A percentile compares a stretch with the other conserved stretches of the same genome.
phyloP scores from a whole-genome alignment of 2,797 vertebrate species.

The Podargus strigoides region DNA sequence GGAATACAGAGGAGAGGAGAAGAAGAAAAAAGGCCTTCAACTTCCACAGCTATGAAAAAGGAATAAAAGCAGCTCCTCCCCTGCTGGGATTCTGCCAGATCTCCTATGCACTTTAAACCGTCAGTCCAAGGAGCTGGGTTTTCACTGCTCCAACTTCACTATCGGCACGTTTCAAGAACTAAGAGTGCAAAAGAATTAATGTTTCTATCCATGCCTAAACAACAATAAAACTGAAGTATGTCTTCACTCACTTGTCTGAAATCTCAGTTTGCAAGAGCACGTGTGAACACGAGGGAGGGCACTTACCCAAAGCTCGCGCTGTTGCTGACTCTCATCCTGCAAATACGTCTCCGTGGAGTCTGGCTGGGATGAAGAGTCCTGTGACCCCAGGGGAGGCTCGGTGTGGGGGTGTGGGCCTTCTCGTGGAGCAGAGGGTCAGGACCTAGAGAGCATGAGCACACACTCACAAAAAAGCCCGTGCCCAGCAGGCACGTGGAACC shows the following conservation, averaged over 20 bases:
- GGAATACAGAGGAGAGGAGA: not conserved
- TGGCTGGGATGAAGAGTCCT: not conserved
- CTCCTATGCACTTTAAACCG: slow-evolving; percentile 56
- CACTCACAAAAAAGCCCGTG: not conserved
- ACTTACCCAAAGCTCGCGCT: accelerated
- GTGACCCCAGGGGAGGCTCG: accelerated
- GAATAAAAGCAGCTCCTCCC: slow-evolving; percentile 9
- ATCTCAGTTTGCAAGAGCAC: not conserved
- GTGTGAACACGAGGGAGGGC: accelerated
- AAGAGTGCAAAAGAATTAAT: slow-evolving; percentile 72
- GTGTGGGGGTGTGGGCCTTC: not conserved
- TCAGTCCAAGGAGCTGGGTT: slow-evolving; percentile 29
- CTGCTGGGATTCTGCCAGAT: slow-evolving; percentile 45
- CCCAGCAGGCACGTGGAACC: not conserved
- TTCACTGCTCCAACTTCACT: slow-evolving; percentile 55
- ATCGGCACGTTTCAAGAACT: slow-evolving; percentile 61
- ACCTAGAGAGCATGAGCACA: not conserved
- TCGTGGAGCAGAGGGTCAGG: not conserved
- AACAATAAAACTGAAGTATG: slow-evolving; percentile 78
- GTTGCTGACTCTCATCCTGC: not conserved
- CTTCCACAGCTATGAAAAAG: not conserved
- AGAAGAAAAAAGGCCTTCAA: not conserved
- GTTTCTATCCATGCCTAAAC: slow-evolving; percentile 78
- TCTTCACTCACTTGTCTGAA: slow-evolving; percentile 70
- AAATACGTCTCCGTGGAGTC: accelerated